A percentile compares a stretch with the other conserved stretches of the same genome.
phyloP scores from a whole-genome alignment of 2,888 invertebrate species.

The Metacarcinus magister region DNA sequence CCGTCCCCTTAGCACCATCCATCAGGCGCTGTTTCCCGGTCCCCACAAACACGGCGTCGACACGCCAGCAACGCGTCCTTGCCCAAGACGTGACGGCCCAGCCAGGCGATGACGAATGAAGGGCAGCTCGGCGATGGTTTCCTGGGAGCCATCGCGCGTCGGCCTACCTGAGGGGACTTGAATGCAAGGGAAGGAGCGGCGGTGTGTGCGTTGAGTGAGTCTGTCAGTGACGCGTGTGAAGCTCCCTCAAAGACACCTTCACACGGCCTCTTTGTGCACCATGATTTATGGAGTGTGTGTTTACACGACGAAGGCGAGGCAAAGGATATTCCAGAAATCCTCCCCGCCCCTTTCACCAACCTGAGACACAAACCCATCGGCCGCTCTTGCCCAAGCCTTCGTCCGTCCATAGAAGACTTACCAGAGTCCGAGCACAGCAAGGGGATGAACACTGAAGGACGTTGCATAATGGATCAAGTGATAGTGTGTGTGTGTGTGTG shows the following conservation, averaged over 20 bases:
- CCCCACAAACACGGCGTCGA: background rate
- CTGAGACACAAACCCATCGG: background rate
- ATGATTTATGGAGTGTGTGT: background rate
- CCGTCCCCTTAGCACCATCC: constrained; percentile 13
- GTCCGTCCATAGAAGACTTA: background rate
- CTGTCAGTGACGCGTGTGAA: background rate
- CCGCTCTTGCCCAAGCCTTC: background rate
- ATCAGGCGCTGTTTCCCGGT: background rate
- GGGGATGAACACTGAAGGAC: background rate
- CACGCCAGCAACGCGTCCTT: background rate
- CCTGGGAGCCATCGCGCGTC: background rate
- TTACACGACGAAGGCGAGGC: background rate
- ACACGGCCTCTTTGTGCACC: background rate
- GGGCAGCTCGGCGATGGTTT: background rate
- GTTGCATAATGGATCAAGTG: background rate
- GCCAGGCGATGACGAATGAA: background rate
- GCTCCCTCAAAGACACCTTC: background rate
- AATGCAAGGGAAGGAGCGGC: constrained; percentile 4
- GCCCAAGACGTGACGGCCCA: background rate
- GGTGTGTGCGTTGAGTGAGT: background rate
- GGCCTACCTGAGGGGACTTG: background rate
- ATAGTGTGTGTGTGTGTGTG: background rate
- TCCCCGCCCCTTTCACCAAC: background rate
- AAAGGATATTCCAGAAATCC: background rate
- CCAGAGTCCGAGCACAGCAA: background rate